phyloP scores from a whole-genome alignment of 2,888 invertebrate genomes.

The Drosophila mercatorum region DNA sequence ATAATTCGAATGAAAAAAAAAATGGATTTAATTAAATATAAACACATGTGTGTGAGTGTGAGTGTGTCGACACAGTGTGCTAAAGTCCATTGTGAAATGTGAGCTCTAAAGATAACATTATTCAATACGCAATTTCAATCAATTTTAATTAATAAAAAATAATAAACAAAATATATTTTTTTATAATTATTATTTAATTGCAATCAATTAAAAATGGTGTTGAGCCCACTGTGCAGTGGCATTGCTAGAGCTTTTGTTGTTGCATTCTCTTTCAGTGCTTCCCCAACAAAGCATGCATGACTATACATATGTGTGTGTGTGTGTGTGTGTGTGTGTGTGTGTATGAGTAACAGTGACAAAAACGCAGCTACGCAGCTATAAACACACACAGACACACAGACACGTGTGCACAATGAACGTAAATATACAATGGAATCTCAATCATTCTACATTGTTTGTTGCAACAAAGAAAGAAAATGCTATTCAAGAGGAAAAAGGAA shows the following conservation, averaged over 20 bases:
- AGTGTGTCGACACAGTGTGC: conserved; percentile 40
- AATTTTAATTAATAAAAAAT: too few species aligned
- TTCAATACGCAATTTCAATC: not conserved
- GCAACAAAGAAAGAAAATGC: conserved; percentile 53
- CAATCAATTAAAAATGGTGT: not conserved
- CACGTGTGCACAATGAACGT: not conserved
- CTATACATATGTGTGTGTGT: conserved; percentile 3
- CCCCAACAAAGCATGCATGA: conserved; percentile 21
- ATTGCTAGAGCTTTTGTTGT: conserved; percentile 32
- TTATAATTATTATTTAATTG: not conserved
- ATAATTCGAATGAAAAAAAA: conserved; percentile 43
- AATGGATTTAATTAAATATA: conserved; percentile 73
- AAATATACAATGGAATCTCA: conserved; percentile 20
- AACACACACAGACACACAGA: not conserved
- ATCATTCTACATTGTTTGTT: conserved; percentile 37
- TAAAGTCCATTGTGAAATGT: conserved; percentile 3
- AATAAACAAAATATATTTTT: too few species aligned
- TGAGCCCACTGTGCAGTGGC: conserved; percentile 42
- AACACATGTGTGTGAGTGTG: conserved; percentile 16
- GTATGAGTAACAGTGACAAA: conserved; percentile 34
- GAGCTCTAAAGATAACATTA: conserved; percentile 1
- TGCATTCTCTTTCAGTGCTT: conserved; percentile 40
- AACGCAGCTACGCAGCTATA: conserved; percentile 21
- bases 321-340: conserved; percentile 1
- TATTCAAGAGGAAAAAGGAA: conserved; percentile 23